phyloP scores from a whole-genome alignment of 2,797 vertebrate genomes.

The Arnoldichthys spilopterus region DNA sequence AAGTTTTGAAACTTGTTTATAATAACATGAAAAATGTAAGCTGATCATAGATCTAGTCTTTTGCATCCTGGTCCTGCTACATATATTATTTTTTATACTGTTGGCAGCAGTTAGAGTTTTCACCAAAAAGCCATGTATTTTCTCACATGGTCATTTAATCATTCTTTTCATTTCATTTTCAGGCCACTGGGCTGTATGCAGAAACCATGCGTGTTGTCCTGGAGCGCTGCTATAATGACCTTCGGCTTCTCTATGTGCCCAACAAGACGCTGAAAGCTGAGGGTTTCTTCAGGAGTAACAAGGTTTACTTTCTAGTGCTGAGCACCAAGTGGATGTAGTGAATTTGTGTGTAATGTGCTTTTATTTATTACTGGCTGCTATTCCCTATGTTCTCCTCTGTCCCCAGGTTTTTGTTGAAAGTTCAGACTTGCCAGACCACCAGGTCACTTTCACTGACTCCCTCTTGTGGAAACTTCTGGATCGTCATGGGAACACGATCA shows the following conservation, averaged over 20 bases:
- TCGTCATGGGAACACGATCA: slow-evolving; percentile 97
- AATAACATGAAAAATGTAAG: no score
- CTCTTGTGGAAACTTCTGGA: slow-evolving; percentile 96
- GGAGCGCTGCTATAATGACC: slow-evolving; percentile 97
- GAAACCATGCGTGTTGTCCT: slow-evolving; percentile 96
- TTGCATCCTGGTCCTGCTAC: no score
- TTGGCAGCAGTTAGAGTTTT: neutral
- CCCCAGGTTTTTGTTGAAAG: slow-evolving; percentile 95
- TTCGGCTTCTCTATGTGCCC: slow-evolving; percentile 90
- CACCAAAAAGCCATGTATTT: neutral
- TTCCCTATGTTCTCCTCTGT: neutral
- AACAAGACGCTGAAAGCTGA: slow-evolving; percentile 97
- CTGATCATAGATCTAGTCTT: no score
- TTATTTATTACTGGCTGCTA: neutral
- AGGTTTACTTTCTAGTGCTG: slow-evolving; percentile 76
- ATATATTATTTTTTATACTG: no score
- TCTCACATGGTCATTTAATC: slow-evolving; percentile 2
- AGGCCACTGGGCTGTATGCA: slow-evolving; percentile 86
- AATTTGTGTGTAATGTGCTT: neutral
- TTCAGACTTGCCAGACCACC: slow-evolving; percentile 89
- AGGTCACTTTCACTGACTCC: slow-evolving; percentile 89
- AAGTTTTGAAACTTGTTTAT: no score
- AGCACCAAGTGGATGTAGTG: neutral
- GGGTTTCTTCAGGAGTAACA: slow-evolving; percentile 99
- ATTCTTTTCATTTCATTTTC: slow-evolving; percentile 7